Percentiles rank a stretch among this genome's conserved stretches.
These are phyloP conservation scores for Heloderma charlesbogerti DNA, from an alignment of 2,113 vertebrate genomes.

Conservation along the genomic window DNA sequence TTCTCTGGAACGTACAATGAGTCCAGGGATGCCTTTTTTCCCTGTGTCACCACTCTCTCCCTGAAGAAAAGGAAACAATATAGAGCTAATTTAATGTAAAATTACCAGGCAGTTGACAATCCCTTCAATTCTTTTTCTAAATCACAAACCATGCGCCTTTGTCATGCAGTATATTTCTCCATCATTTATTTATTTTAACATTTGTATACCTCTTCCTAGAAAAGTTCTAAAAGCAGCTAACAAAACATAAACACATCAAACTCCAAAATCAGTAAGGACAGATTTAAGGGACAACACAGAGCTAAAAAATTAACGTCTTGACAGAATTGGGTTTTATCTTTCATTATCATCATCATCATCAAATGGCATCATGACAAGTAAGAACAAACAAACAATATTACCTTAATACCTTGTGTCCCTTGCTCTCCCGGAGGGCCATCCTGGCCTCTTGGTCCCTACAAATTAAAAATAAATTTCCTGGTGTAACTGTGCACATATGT, in stretches of 20 bases:
- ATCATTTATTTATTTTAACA: neutral
- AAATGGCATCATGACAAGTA: conserved; percentile 20
- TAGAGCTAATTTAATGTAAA: conserved; percentile 24
- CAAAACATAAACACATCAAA: neutral
- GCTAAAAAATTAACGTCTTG: neutral
- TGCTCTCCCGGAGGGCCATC: conserved; percentile 90
- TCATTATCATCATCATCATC: neutral
- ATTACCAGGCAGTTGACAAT: neutral
- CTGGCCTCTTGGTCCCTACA: conserved; percentile 89
- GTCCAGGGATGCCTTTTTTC: conserved; percentile 85
- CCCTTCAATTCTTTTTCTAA: neutral
- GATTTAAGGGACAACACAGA: neutral
- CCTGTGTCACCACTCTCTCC: conserved; percentile 89
- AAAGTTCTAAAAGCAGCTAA: neutral
- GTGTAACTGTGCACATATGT: neutral
- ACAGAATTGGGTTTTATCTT: neutral
- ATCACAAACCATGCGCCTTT: neutral
- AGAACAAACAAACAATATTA: conserved; percentile 70
- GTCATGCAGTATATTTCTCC: no score
- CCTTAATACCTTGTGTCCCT: conserved; percentile 89
- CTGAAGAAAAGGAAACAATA: conserved; percentile 76
- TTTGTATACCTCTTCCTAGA: neutral
- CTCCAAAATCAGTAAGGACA: neutral
- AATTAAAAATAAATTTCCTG: conserved; percentile 37
- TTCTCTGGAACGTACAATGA: conserved; percentile 83